phyloP scores from a whole-genome alignment of 1,140 invertebrate species.

The Leptinotarsa texana region DNA sequence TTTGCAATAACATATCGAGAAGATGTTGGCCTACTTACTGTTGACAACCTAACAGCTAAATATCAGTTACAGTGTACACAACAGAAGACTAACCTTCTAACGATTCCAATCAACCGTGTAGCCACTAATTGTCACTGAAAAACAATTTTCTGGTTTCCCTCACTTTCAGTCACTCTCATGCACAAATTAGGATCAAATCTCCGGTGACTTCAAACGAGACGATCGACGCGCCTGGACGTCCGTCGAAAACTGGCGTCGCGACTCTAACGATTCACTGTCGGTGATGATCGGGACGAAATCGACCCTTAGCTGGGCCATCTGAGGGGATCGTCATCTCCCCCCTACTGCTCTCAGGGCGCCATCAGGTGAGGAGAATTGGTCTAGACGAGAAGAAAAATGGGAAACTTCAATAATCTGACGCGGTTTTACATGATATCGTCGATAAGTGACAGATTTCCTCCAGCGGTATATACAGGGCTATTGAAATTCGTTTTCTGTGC shows the following conservation, averaged over 20 bases:
- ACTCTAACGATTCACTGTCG: not conserved
- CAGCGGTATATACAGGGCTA: constrained; percentile 41
- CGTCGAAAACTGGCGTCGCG: constrained; percentile 16
- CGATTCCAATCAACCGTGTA: too few relatives aligned
- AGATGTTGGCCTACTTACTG: too few relatives aligned
- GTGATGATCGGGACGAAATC: constrained; percentile 12
- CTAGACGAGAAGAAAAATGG: not conserved
- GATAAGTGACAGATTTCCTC: not conserved
- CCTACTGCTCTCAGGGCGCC: not conserved
- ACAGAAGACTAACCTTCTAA: too few relatives aligned
- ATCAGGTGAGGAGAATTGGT: not conserved
- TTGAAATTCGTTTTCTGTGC: too few relatives aligned
- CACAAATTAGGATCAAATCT: not conserved
- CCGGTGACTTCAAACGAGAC: not conserved
- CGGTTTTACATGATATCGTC: not conserved
- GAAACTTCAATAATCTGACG: not conserved
- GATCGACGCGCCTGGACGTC: constrained; percentile 9
- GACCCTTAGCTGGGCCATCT: constrained; percentile 18
- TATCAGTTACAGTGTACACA: too few relatives aligned
- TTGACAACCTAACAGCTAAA: too few relatives aligned
- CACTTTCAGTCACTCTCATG: not conserved
- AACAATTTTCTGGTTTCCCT: too few relatives aligned
- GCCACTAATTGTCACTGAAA: too few relatives aligned
- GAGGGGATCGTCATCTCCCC: not conserved
- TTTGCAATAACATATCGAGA: too few relatives aligned